Evolutionary conservation across 2,888 invertebrate genomes (phyloP).

Genomic region (Asteroscopus sphinx): DNA sequence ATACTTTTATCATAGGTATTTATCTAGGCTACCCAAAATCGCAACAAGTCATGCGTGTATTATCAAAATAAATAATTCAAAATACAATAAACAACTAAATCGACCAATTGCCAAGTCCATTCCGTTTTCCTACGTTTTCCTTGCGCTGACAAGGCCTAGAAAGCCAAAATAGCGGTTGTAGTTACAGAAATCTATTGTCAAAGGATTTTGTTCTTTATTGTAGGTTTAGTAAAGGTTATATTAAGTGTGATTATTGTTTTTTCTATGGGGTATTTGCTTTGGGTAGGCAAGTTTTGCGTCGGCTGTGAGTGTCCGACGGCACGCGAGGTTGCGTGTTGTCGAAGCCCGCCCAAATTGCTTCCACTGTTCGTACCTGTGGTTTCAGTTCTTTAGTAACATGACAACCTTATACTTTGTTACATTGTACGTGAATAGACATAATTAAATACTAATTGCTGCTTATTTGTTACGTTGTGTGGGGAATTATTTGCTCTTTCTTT

Average conservation of each 20-base stretch:
- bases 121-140: conserved; percentile 65
- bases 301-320: conserved; percentile 76
- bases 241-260: conserved; percentile 69
- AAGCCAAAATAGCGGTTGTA: conserved; percentile 43
- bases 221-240: conserved; percentile 58
- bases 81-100: conserved; percentile 63
- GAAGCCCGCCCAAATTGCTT: conserved; percentile 69
- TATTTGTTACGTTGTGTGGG: conserved; percentile 26
- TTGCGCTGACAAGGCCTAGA: conserved; percentile 54
- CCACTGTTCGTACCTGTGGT: conserved; percentile 65
- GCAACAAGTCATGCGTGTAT: conserved; percentile 60
- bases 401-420: conserved; percentile 54
- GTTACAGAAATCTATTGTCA: conserved; percentile 33
- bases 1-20: neutral
- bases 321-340: conserved; percentile 82
- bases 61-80: conserved; percentile 64
- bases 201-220: conserved; percentile 56
- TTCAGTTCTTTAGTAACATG: conserved; percentile 61
- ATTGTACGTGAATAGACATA: conserved; percentile 55
- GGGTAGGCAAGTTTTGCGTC: conserved; percentile 70
- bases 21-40: conserved; percentile 31
- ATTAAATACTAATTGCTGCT: conserved; percentile 46
- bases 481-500: conserved; percentile 20
- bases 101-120: conserved; percentile 67
- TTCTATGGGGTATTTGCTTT: conserved; percentile 71